These are phyloP conservation scores for Gallinago solitaria DNA, from an alignment of 2,797 vertebrate genomes.

Conservation along the genomic window DNA sequence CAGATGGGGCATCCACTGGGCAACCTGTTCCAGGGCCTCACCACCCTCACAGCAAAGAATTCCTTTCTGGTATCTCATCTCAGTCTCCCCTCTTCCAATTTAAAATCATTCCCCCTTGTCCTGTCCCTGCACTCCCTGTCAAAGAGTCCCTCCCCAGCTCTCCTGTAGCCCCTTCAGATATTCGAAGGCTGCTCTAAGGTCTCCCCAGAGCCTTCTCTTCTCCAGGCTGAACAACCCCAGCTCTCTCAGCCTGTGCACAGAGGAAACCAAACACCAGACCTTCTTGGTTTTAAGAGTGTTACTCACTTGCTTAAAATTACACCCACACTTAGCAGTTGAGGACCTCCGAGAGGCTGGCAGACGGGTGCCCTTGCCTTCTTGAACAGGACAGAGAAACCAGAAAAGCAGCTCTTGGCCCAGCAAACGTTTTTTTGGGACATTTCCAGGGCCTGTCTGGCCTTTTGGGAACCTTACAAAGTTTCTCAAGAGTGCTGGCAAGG, in stretches of 20 bases:
- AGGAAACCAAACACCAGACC: neutral
- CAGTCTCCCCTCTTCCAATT: no score
- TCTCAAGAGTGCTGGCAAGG: neutral
- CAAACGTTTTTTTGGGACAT: neutral
- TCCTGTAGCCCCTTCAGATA: no score
- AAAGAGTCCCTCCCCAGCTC: no score
- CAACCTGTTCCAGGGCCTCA: no score
- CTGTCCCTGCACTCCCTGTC: no score
- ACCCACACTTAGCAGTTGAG: neutral
- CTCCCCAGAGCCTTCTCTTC: no score
- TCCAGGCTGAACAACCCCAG: no score
- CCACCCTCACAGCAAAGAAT: no score
- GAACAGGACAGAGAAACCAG: neutral
- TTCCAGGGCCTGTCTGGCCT: constrained; percentile 2
- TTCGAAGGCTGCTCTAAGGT: no score
- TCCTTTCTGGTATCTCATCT: no score
- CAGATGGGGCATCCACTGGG: no score
- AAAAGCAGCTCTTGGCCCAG: neutral
- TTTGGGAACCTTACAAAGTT: neutral
- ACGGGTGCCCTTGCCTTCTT: neutral
- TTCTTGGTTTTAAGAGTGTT: neutral
- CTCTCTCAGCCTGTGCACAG: neutral
- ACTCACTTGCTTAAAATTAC: neutral
- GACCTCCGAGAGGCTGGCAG: neutral
- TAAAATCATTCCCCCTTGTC: no score